Evolutionary conservation across 2,113 vertebrate genomes (phyloP).

Genomic region (Stegostoma tigrinum): DNA sequence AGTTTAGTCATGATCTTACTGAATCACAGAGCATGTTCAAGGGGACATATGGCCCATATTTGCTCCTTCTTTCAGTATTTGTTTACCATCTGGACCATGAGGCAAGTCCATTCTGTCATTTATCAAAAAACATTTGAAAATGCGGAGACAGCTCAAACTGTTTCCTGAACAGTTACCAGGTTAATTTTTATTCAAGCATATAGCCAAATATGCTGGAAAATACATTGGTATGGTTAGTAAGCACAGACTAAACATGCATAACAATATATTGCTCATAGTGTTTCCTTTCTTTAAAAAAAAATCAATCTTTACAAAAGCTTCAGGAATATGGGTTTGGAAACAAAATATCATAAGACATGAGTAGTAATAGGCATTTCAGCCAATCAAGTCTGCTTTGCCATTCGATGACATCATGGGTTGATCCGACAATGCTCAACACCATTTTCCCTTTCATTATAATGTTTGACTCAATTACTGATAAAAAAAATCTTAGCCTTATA

Average conservation of each 20-base stretch:
- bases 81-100: background rate
- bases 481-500: too few relatives aligned
- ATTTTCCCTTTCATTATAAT: too few relatives aligned
- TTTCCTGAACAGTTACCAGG: background rate
- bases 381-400: too few relatives aligned
- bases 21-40: background rate
- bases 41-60: background rate
- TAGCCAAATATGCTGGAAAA: background rate
- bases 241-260: background rate
- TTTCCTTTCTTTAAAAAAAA: background rate
- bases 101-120: background rate
- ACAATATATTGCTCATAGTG: background rate
- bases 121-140: background rate
- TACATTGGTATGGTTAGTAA: background rate
- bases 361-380: too few relatives aligned
- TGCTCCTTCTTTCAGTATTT: background rate
- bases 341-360: too few relatives aligned
- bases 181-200: background rate
- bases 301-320: background rate
- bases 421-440: too few relatives aligned
- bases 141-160: background rate
- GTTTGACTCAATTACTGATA: too few relatives aligned
- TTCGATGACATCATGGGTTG: too few relatives aligned
- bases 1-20: background rate
- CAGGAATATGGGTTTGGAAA: background rate